Percentiles rank a stretch among this genome's conserved stretches.
phyloP scores from a whole-genome alignment of 2,888 invertebrate genomes.

The Pterostichus niger region DNA sequence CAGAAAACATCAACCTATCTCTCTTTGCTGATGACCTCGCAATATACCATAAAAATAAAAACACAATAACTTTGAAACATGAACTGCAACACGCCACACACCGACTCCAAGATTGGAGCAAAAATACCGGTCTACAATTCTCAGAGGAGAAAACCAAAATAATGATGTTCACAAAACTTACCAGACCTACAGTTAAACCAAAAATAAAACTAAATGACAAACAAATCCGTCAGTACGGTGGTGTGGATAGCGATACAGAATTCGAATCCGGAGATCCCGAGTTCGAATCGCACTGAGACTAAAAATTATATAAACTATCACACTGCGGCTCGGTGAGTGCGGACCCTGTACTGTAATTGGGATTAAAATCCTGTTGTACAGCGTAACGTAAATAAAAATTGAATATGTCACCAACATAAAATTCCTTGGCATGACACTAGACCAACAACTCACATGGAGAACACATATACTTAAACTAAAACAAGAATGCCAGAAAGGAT shows the following conservation, averaged over 20 bases:
- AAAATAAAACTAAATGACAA: background rate
- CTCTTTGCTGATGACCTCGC: constrained; percentile 17
- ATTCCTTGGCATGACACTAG: background rate
- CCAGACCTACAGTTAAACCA: background rate
- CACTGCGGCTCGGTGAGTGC: too few relatives aligned
- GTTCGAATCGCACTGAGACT: too few relatives aligned
- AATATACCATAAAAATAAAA: constrained; percentile 22
- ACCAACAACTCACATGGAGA: constrained; percentile 14
- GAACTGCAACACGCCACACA: background rate
- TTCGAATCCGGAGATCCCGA: too few relatives aligned
- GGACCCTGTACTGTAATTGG: too few relatives aligned
- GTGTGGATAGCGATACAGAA: background rate
- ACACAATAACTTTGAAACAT: constrained; percentile 1
- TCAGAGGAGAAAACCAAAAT: constrained; percentile 25
- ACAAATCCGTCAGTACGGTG: background rate
- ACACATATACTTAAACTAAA: background rate
- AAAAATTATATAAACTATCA: too few relatives aligned
- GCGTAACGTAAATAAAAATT: too few relatives aligned
- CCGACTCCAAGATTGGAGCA: background rate
- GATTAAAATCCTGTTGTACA: too few relatives aligned
- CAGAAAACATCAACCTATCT: background rate
- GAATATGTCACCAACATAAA: too few relatives aligned
- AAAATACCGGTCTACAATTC: background rate
- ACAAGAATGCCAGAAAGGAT: background rate
- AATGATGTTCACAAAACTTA: background rate